These are phyloP conservation scores for Chrysolina oricalcia DNA, from an alignment of 2,888 invertebrate species.

Conservation along the genomic window DNA sequence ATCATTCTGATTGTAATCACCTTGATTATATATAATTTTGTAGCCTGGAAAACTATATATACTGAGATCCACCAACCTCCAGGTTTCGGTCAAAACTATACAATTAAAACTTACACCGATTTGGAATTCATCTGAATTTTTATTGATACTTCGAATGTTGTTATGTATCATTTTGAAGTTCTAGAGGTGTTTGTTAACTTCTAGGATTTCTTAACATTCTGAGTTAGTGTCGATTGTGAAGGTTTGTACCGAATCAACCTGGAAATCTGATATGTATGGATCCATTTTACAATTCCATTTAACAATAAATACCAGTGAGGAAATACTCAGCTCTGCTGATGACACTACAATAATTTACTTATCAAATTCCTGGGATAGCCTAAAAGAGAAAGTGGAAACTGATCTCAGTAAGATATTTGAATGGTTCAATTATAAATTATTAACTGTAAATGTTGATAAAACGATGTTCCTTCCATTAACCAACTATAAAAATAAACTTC, in stretches of 20 bases:
- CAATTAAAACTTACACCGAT: slow-evolving; percentile 13
- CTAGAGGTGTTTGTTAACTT: slow-evolving; percentile 3
- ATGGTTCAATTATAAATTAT: too few species aligned
- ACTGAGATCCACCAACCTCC: slow-evolving; percentile 20
- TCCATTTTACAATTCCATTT: too few species aligned
- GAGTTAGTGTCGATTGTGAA: slow-evolving; percentile 11
- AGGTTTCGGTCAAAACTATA: too few species aligned
- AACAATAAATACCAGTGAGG: too few species aligned
- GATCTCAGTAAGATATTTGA: too few species aligned
- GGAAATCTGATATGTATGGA: slow-evolving; percentile 21
- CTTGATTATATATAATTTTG: slow-evolving; percentile 26
- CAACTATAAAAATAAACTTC: too few species aligned
- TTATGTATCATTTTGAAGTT: slow-evolving; percentile 24
- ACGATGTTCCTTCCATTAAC: too few species aligned
- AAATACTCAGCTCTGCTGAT: too few species aligned
- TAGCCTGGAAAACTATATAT: slow-evolving; percentile 26
- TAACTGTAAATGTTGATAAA: too few species aligned
- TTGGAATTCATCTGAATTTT: slow-evolving; percentile 26
- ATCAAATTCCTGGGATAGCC: too few species aligned
- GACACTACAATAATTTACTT: too few species aligned
- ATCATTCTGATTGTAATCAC: slow-evolving; percentile 20
- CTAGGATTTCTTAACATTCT: slow-evolving; percentile 15
- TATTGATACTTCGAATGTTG: slow-evolving; percentile 24
- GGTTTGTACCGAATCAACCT: slow-evolving; percentile 16
- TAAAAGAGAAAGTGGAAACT: too few species aligned